Conservation (phyloP, 2,113 vertebrate species). For the Ancistrus triradiatus region DNA sequence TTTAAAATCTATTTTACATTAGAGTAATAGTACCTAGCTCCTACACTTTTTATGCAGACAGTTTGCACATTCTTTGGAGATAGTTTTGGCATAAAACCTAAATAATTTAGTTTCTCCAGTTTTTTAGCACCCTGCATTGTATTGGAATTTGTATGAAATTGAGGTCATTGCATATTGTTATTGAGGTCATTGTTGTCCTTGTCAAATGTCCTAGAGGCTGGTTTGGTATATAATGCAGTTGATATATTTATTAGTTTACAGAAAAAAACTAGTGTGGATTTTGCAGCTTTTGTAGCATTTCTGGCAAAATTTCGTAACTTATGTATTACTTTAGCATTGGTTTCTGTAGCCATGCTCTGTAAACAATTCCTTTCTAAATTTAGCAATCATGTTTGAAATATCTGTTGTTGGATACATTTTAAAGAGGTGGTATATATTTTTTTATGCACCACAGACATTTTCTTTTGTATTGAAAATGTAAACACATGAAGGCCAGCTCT, state of each 20-base stretch:
- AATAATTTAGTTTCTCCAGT: too few relatives aligned
- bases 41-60: slow-evolving; percentile 29
- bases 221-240: slow-evolving; percentile 17
- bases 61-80: slow-evolving; percentile 41
- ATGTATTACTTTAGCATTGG: slow-evolving; percentile 15
- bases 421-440: slow-evolving; percentile 19
- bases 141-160: too few relatives aligned
- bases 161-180: too few relatives aligned
- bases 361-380: slow-evolving; percentile 12
- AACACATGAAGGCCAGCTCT: neutral
- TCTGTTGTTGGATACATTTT: slow-evolving; percentile 14
- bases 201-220: too few relatives aligned
- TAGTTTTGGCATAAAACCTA: neutral
- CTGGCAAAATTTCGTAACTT: neutral
- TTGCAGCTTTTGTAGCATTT: neutral
- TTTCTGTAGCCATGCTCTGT: slow-evolving; percentile 25
- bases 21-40: slow-evolving; percentile 1
- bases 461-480: neutral
- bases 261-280: neutral
- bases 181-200: too few relatives aligned
- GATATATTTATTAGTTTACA: slow-evolving; percentile 8
- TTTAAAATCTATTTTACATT: slow-evolving; percentile 3
- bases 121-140: too few relatives aligned
- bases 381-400: slow-evolving; percentile 23
- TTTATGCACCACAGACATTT: slow-evolving; percentile 45